Conservation (phyloP, 2,113 vertebrate genomes). For the Catharus bicknelli region DNA sequence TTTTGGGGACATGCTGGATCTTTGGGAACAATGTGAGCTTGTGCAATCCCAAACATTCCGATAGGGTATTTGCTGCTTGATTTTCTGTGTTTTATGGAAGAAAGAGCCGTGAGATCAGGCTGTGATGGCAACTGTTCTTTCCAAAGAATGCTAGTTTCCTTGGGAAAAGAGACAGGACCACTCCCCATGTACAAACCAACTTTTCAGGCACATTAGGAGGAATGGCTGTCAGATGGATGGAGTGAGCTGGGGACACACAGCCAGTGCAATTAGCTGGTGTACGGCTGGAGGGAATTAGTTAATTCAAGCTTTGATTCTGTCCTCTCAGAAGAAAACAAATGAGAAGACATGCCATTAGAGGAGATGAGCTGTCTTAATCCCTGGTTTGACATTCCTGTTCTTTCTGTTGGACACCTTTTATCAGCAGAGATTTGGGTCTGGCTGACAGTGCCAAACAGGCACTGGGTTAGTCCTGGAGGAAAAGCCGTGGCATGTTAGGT, state of each 20-base stretch:
- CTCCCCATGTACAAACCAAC: background rate
- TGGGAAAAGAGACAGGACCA: background rate
- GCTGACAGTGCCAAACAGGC: background rate
- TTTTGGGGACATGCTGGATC: background rate
- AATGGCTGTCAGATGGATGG: conserved; percentile 3
- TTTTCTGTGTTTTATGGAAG: background rate
- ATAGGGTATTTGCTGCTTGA: background rate
- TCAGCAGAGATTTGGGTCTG: background rate
- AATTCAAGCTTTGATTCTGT: conserved; percentile 29
- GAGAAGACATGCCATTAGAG: conserved; percentile 7
- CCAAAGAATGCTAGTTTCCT: background rate
- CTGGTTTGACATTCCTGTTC: background rate
- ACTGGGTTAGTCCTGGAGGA: background rate
- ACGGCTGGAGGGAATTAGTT: conserved; percentile 21
- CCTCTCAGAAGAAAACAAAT: conserved; percentile 47
- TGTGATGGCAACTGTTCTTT: background rate
- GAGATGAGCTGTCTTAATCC: background rate
- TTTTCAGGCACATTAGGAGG: background rate
- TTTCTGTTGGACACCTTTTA: background rate
- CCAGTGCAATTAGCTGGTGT: conserved; percentile 8
- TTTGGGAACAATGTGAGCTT: background rate
- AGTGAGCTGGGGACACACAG: conserved; percentile 5
- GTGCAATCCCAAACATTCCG: background rate
- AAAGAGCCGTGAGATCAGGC: background rate
- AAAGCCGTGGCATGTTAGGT: background rate